Evolutionary conservation across 2,113 vertebrate genomes (phyloP).

Genomic region (Syngnathus typhle): DNA sequence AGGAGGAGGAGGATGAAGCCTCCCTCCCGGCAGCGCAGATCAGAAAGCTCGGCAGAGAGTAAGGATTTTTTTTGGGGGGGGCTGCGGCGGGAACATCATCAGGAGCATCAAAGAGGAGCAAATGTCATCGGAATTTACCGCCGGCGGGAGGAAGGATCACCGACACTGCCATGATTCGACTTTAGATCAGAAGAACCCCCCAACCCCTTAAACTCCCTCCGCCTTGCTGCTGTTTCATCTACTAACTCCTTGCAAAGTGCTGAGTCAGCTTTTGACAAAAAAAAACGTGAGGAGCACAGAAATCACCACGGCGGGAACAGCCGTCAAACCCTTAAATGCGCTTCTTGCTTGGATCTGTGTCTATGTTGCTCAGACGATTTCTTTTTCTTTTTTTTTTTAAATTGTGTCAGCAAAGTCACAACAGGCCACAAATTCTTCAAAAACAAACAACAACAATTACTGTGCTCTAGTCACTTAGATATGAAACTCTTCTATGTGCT

Average conservation of each 20-base stretch:
- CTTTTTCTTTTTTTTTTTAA: background rate
- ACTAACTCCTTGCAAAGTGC: background rate
- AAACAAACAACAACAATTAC: too few relatives aligned
- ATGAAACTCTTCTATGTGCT: background rate
- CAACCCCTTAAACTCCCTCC: background rate
- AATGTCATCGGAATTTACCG: slow-evolving; percentile 40
- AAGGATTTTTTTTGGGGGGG: slow-evolving; percentile 36
- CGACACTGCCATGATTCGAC: background rate
- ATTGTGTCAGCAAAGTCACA: background rate
- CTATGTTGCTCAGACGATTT: background rate
- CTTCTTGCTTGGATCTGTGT: background rate
- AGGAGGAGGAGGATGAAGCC: slow-evolving; percentile 13
- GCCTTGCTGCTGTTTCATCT: background rate
- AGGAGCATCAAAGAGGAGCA: slow-evolving; percentile 44
- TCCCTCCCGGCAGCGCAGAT: slow-evolving; percentile 50
- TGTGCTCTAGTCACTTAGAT: background rate
- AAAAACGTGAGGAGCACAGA: background rate
- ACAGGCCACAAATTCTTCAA: background rate
- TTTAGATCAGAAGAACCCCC: background rate
- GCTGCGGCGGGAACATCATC: slow-evolving; percentile 44
- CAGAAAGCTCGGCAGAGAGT: slow-evolving; percentile 46
- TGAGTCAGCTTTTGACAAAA: background rate
- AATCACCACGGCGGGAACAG: background rate
- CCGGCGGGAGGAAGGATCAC: slow-evolving; percentile 22
- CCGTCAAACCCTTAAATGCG: background rate